A percentile compares a stretch with the other conserved stretches of the same genome.
phyloP scores from a whole-genome alignment of 2,113 vertebrate genomes.

The Gambusia holbrooki region DNA sequence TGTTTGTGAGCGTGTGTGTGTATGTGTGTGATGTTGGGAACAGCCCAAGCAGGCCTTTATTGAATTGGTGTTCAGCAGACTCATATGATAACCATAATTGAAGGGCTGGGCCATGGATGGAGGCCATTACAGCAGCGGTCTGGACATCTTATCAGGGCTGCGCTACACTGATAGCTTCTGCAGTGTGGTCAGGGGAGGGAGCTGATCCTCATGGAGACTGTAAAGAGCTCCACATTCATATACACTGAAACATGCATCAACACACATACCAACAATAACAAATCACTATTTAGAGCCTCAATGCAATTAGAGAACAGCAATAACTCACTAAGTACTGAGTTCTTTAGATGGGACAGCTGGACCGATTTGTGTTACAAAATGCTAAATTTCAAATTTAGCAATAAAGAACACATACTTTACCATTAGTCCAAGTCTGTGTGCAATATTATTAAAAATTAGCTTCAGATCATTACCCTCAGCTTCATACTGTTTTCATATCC shows the following conservation, averaged over 20 bases:
- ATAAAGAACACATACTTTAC: too few species aligned
- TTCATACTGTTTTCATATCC: too few species aligned
- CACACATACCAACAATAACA: constrained; percentile 1
- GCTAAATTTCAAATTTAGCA: too few species aligned
- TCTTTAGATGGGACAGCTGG: too few species aligned
- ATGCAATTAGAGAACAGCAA: too few species aligned
- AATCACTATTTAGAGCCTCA: constrained; percentile 26
- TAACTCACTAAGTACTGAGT: too few species aligned
- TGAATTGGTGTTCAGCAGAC: constrained; percentile 53
- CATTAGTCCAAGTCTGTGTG: too few species aligned
- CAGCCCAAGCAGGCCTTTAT: constrained; percentile 30
- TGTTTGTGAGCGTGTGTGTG: background rate
- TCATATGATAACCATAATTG: constrained; percentile 58
- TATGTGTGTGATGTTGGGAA: constrained; percentile 2
- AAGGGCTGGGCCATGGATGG: constrained; percentile 30
- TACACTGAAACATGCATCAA: constrained; percentile 21
- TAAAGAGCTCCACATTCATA: background rate
- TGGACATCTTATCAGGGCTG: constrained; percentile 54
- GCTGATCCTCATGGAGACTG: constrained; percentile 7
- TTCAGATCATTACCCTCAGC: too few species aligned
- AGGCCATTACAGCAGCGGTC: constrained; percentile 46
- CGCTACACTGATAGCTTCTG: constrained; percentile 32
- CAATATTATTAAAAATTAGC: too few species aligned
- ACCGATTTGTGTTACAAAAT: too few species aligned
- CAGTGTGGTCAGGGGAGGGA: constrained; percentile 25